Percentiles rank a stretch among this genome's conserved stretches.
Evolutionary conservation across 1,140 invertebrate genomes (phyloP).

Genomic region (Macrosteles quadrilineatus): DNA sequence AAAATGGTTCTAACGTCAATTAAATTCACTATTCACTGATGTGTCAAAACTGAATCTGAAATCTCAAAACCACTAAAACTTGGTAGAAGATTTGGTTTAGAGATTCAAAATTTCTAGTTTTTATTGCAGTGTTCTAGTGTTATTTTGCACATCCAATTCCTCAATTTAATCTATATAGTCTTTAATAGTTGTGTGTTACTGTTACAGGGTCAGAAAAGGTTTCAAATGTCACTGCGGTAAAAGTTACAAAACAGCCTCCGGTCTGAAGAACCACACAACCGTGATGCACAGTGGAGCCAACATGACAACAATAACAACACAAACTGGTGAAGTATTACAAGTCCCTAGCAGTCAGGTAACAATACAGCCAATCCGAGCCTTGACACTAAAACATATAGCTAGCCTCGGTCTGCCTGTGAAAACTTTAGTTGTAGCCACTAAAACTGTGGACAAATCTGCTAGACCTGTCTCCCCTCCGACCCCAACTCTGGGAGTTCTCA

Average conservation of each 20-base stretch:
- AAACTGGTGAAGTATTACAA: slow-evolving; percentile 41
- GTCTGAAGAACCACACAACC: slow-evolving; percentile 69
- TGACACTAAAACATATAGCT: slow-evolving; percentile 43
- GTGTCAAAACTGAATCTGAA: too few species aligned
- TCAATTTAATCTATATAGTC: too few species aligned
- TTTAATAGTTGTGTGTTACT: too few species aligned
- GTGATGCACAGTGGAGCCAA: slow-evolving; percentile 56
- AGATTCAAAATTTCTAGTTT: too few species aligned
- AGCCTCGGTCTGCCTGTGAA: slow-evolving; percentile 44
- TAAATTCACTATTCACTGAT: too few species aligned
- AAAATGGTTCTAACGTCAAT: too few species aligned
- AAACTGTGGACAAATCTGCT: slow-evolving; percentile 32
- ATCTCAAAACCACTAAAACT: too few species aligned
- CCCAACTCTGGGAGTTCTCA: slow-evolving; percentile 52
- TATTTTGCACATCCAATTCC: too few species aligned
- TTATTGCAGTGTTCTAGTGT: too few species aligned
- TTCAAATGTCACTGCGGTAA: slow-evolving; percentile 82
- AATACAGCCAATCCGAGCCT: slow-evolving; percentile 40
- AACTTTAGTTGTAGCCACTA: slow-evolving; percentile 41
- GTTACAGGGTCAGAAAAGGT: slow-evolving; percentile 70
- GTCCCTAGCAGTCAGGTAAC: slow-evolving; percentile 39
- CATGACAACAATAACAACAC: slow-evolving; percentile 40
- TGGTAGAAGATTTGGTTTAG: too few species aligned
- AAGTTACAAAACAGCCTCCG: slow-evolving; percentile 76
- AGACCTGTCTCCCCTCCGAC: slow-evolving; percentile 47